Base-by-base conservation (phyloP, 2,113 vertebrate species). In the Cebidichthys violaceus region DNA sequence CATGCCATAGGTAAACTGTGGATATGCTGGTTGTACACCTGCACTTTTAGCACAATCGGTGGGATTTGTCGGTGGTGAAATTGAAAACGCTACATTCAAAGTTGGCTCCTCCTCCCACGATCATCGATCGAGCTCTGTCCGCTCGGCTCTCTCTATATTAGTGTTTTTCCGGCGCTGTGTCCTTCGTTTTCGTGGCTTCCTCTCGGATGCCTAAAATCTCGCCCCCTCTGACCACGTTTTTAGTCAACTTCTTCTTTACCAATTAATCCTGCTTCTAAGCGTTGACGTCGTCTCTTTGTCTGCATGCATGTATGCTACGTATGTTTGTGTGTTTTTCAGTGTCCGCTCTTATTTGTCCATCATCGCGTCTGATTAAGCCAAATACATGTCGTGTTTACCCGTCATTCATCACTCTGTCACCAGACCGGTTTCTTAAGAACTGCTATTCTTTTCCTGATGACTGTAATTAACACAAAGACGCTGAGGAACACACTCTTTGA, bases 381-480 rank as follows among this genome's bases (percentile, higher is more conserved):
- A 35, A 29, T 33, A 62, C 33, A 64, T 61, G n/a, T 50, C 22
- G 4, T 4, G 5, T 65, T 55, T 3, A 9, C 62, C 22, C 15
- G 4, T 73, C 31, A 27, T 50, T 15, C 43, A 24, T 43, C 17
- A 22, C 24, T 31, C 5, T 0, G 50, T 50, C 24, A 13, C 73
- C 22, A 31, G 57, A 47, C 54, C 52, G 18, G 11, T 74, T 69
- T 70, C 6, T 6, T 33, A 50, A 47, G 64, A 71, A 17, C 68
- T 60, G 13, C 35, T 31, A n/a, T 35, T 61, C 27, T n/a, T 45
- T 43, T 22, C 27, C 55, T 47, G 68, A 70, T 76, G 37, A 72
- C 67, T 77, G 62, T 79, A 59, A 92, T 89, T 77, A 52, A 75
- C 27, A 65, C 20, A 57, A 29, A 67, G 66, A 43, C 65, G 27